Evolutionary conservation across 2,888 invertebrate species (phyloP).

Genomic region (Drosophila sordidula): DNA sequence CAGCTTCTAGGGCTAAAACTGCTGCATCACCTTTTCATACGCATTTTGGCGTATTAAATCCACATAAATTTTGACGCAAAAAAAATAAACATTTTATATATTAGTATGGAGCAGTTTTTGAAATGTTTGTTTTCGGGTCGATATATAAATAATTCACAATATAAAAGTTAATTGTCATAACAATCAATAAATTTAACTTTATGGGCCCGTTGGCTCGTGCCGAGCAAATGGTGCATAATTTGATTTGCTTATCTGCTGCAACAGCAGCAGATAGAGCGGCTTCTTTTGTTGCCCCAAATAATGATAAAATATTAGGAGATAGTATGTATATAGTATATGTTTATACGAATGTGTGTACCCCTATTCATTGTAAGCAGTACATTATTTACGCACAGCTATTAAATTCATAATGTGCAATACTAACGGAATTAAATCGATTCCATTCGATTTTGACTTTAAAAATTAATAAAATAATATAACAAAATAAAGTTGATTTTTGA

Average conservation of each 20-base stretch:
- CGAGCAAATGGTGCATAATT: slow-evolving; percentile 64
- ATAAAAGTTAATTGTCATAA: slow-evolving; percentile 73
- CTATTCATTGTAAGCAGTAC: neutral
- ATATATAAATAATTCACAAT: slow-evolving; percentile 58
- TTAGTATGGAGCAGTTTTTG: neutral
- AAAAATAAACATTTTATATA: slow-evolving; percentile 28
- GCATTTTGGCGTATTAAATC: slow-evolving; percentile 25
- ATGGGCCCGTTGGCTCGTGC: slow-evolving; percentile 60
- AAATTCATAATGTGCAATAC: slow-evolving; percentile 14
- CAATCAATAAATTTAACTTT: slow-evolving; percentile 74
- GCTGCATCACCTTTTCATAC: slow-evolving; percentile 51
- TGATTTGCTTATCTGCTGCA: slow-evolving; percentile 56
- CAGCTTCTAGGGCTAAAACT: slow-evolving; percentile 32
- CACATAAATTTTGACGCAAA: slow-evolving; percentile 26
- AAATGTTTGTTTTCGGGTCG: slow-evolving; percentile 17
- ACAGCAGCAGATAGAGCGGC: slow-evolving; percentile 6
- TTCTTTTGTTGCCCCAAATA: slow-evolving; percentile 39
- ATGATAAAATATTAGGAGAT: slow-evolving; percentile 4
- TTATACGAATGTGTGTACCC: neutral
- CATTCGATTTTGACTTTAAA: too few relatives aligned
- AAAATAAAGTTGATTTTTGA: neutral
- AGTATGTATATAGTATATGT: neutral
- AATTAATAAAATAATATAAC: too few relatives aligned
- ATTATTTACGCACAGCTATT: slow-evolving; percentile 36
- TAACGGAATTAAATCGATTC: slow-evolving; percentile 2